phyloP scores from a whole-genome alignment of 1,140 invertebrate genomes.

The Araneus ventricosus region DNA sequence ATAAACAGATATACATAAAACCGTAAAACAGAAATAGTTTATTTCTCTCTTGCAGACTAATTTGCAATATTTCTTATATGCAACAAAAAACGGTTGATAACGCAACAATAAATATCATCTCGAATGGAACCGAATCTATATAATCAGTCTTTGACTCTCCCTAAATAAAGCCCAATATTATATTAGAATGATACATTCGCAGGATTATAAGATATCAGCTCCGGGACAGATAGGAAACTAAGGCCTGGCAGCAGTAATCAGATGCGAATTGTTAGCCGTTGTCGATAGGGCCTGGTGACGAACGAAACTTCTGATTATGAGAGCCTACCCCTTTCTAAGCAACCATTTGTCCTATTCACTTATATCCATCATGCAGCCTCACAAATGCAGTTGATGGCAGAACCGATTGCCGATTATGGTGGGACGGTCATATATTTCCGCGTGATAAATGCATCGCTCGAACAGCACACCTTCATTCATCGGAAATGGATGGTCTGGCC shows the following conservation, averaged over 20 bases:
- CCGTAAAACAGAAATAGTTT: no score
- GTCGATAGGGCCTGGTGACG: slow-evolving; percentile 2
- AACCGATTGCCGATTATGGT: slow-evolving; percentile 55
- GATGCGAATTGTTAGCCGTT: slow-evolving; percentile 13
- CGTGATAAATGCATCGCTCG: slow-evolving; percentile 44
- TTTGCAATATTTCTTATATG: no score
- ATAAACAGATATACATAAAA: no score
- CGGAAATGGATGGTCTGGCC: slow-evolving; percentile 14
- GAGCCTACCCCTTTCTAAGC: slow-evolving; percentile 41
- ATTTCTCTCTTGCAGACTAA: no score
- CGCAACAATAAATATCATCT: no score
- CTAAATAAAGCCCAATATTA: neutral
- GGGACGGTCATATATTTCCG: slow-evolving; percentile 47
- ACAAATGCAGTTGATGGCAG: slow-evolving; percentile 65
- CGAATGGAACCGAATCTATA: no score
- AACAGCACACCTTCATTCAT: slow-evolving; percentile 45
- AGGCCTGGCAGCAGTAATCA: neutral
- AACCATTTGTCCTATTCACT: slow-evolving; percentile 69
- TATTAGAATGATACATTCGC: neutral
- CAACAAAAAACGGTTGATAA: no score
- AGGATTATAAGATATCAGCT: neutral
- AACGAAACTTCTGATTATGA: slow-evolving; percentile 56
- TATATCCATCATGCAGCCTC: slow-evolving; percentile 57
- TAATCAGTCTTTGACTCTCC: neutral
- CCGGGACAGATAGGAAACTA: neutral